Evolutionary conservation across 2,797 vertebrate species (phyloP).

Genomic region (Triplophysa bombifrons): DNA sequence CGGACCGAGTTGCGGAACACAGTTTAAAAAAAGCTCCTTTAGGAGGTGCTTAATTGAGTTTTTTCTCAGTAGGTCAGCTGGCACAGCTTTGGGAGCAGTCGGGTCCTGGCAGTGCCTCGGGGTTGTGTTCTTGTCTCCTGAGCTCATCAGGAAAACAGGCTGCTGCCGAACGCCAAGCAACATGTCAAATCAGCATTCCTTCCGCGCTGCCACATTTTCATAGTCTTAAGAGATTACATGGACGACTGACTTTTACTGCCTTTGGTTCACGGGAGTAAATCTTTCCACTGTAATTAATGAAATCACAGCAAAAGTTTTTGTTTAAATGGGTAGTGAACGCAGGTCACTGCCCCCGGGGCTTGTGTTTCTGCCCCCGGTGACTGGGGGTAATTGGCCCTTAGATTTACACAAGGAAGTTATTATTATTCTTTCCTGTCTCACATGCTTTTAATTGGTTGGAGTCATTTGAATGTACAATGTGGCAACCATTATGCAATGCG

Average conservation of each 20-base stretch:
- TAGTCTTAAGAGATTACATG: conserved; percentile 68
- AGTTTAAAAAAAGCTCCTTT: conserved; percentile 9
- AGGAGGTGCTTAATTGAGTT: conserved; percentile 26
- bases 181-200: conserved; percentile 64
- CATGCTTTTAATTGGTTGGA: conserved; percentile 61
- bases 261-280: conserved; percentile 56
- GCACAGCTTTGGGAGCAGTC: conserved; percentile 30
- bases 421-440: conserved; percentile 57
- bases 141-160: conserved; percentile 41
- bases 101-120: conserved; percentile 35
- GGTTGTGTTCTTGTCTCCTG: conserved; percentile 39
- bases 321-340: conserved; percentile 56
- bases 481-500: not conserved
- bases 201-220: conserved; percentile 61
- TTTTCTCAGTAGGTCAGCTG: conserved; percentile 35
- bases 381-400: conserved; percentile 63
- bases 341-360: conserved; percentile 56
- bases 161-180: conserved; percentile 35
- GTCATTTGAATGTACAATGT: conserved; percentile 54
- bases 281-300: conserved; percentile 61
- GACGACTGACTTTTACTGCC: conserved; percentile 61
- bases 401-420: conserved; percentile 52
- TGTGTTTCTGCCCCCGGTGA: conserved; percentile 52
- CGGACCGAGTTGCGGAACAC: conserved; percentile 21
- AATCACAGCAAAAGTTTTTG: conserved; percentile 47